phyloP scores from a whole-genome alignment of 2,797 vertebrate species.

The Artibeus lituratus region DNA sequence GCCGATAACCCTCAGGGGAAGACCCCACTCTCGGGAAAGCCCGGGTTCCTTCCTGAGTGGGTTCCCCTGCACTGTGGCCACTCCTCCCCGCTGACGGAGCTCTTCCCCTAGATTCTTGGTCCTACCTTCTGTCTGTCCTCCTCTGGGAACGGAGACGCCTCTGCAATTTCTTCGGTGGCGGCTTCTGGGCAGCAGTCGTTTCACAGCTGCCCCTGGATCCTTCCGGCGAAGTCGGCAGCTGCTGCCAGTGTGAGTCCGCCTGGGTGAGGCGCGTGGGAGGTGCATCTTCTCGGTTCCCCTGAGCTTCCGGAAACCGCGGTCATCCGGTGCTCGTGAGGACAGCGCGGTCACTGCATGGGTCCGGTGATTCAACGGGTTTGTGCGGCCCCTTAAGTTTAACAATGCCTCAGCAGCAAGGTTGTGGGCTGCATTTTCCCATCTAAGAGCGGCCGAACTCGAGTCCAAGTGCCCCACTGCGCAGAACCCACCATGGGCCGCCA shows the following conservation, averaged over 20 bases:
- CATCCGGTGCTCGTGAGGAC: conserved; percentile 94
- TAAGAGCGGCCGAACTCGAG: conserved; percentile 93
- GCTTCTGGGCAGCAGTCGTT: background rate
- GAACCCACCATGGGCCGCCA: background rate
- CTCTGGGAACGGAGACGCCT: background rate
- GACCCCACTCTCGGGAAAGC: conserved; percentile 92
- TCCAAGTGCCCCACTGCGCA: conserved; percentile 98
- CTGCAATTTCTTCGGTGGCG: background rate
- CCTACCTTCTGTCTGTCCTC: conserved; percentile 91
- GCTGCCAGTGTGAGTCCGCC: conserved; percentile 95
- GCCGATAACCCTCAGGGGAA: conserved; percentile 81
- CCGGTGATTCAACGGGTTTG: conserved; percentile 93
- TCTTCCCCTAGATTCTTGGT: conserved; percentile 91
- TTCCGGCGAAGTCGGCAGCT: conserved; percentile 91
- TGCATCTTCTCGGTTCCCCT: conserved; percentile 98
- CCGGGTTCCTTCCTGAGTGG: conserved; percentile 90
- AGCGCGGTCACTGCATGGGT: conserved; percentile 97
- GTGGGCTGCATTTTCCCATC: conserved; percentile 95
- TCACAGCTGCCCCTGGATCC: conserved; percentile 87
- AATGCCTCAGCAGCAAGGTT: conserved; percentile 89
- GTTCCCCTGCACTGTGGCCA: conserved; percentile 90
- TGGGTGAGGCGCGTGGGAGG: conserved; percentile 92
- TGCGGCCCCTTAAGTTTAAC: conserved; percentile 92
- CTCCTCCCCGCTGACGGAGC: conserved; percentile 89
- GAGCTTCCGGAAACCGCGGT: conserved; percentile 97